Percentiles rank a stretch among this genome's conserved stretches.
phyloP scores from a whole-genome alignment of 2,888 invertebrate genomes.

The Diogma glabrata region DNA sequence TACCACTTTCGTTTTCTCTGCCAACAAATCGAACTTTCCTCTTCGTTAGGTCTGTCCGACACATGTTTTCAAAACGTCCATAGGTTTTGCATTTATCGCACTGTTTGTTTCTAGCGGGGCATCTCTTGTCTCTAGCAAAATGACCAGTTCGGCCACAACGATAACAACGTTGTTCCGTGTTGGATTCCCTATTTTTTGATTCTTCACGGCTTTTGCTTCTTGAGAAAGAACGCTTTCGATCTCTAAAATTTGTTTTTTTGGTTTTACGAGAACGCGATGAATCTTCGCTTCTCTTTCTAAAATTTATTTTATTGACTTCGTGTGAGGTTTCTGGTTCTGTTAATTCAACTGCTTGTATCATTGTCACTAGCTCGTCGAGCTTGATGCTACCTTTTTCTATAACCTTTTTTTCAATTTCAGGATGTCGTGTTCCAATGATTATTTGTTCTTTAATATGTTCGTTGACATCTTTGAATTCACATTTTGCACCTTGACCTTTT shows the following conservation, averaged over 20 bases:
- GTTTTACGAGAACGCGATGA: neutral
- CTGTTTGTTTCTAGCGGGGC: constrained; percentile 10
- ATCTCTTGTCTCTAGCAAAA: constrained; percentile 4
- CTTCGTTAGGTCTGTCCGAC: constrained; percentile 7
- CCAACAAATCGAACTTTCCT: neutral
- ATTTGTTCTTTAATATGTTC: neutral
- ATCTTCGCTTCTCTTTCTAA: neutral
- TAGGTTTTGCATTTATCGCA: constrained; percentile 12
- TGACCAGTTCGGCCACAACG: constrained; percentile 5
- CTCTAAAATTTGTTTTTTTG: neutral
- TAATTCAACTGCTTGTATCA: neutral
- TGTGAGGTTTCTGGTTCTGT: neutral
- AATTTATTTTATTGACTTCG: neutral
- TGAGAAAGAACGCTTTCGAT: neutral
- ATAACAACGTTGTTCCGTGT: neutral
- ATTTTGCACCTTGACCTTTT: neutral
- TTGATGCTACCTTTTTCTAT: neutral
- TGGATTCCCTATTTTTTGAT: neutral
- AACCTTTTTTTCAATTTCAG: neutral
- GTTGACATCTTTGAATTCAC: constrained; percentile 5
- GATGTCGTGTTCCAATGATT: neutral
- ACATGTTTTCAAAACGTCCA: constrained; percentile 9
- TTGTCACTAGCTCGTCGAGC: neutral
- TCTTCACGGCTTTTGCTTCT: neutral
- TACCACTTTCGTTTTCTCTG: neutral